Conservation (phyloP, 2,797 vertebrate species). For the Alca torda region DNA sequence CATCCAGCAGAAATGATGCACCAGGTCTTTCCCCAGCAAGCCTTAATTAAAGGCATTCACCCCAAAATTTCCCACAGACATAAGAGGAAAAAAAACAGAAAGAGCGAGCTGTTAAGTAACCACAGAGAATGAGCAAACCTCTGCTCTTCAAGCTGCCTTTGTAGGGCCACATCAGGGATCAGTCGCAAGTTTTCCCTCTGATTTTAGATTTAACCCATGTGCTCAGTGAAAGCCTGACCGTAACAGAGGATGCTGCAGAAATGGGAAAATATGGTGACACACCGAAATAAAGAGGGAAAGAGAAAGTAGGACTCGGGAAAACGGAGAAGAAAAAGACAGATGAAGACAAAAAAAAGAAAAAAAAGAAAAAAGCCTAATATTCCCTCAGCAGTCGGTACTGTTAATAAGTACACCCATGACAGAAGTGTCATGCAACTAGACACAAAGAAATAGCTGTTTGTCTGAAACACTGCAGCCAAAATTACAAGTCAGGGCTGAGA, state of each 20-base stretch:
- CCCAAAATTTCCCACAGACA: neutral
- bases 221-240: neutral
- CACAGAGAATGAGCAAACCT: neutral
- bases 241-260: neutral
- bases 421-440: neutral
- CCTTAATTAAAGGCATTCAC: neutral
- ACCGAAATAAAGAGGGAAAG: neutral
- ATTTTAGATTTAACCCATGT: neutral
- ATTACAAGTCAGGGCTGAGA: neutral
- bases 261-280: neutral
- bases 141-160: neutral
- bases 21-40: neutral
- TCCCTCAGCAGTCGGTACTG: neutral
- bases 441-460: neutral
- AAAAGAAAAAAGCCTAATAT: neutral
- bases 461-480: neutral
- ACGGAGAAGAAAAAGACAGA: neutral
- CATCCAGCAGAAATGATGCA: neutral
- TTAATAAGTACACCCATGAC: neutral
- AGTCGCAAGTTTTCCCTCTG: neutral
- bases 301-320: neutral
- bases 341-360: neutral
- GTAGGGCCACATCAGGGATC: neutral
- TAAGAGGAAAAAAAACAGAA: fast-evolving
- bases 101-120: neutral